These are phyloP conservation scores for Abscondita cerata DNA, from an alignment of 2,888 invertebrate species.

Conservation along the genomic window DNA sequence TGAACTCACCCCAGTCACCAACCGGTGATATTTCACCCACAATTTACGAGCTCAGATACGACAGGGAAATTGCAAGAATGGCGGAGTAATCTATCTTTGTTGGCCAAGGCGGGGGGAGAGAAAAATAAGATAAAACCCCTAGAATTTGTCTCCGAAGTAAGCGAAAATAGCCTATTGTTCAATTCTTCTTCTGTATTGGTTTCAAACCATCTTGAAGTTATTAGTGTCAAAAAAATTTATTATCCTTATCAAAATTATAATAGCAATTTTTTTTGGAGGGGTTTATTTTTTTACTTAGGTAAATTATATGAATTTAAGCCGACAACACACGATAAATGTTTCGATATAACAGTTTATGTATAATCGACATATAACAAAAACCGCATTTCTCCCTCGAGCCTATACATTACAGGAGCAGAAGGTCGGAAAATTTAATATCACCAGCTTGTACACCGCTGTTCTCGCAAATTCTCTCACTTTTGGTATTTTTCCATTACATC, in stretches of 20 bases:
- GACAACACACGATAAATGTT: constrained; percentile 29
- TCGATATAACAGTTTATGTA: constrained; percentile 43
- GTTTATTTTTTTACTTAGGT: constrained; percentile 21
- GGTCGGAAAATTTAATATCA: constrained; percentile 61
- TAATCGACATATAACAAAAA: constrained; percentile 56
- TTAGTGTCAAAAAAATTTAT: constrained; percentile 14
- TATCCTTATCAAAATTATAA: constrained; percentile 19
- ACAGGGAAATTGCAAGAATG: constrained; percentile 94
- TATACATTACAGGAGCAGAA: constrained; percentile 59
- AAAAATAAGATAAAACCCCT: constrained; percentile 60
- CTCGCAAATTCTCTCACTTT: constrained; percentile 56
- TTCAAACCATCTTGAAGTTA: constrained; percentile 23
- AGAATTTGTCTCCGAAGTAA: constrained; percentile 59
- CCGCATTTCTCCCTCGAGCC: constrained; percentile 53
- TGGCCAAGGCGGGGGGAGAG: constrained; percentile 63
- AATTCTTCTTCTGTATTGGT: constrained; percentile 28
- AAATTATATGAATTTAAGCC: constrained; percentile 28
- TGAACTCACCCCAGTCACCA: constrained; percentile 51
- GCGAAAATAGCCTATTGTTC: constrained; percentile 51
- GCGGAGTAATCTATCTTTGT: constrained; percentile 89
- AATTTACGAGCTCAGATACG: constrained; percentile 90
- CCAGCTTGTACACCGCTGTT: constrained; percentile 55
- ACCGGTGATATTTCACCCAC: constrained; percentile 80
- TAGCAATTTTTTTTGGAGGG: constrained; percentile 10
- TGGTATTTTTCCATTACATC: constrained; percentile 60